A percentile compares a stretch with the other conserved stretches of the same genome.
Evolutionary conservation across 2,113 vertebrate species (phyloP).

Genomic region (Peucedramus taeniatus): DNA sequence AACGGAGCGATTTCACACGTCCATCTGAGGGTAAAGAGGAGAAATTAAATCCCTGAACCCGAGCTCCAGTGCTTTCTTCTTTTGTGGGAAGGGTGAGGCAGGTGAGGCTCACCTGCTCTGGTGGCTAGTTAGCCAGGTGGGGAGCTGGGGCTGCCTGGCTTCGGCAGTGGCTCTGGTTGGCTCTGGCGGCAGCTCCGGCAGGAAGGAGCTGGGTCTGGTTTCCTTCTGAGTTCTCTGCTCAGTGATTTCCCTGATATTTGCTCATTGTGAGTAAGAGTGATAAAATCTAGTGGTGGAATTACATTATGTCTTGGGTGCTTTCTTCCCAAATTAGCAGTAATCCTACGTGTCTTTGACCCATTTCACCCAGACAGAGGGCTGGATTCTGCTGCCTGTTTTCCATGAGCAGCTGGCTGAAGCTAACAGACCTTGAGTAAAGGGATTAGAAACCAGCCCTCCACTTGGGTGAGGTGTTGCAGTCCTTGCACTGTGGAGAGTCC

Average conservation of each 20-base stretch:
- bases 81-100: not conserved
- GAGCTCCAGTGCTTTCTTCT: not conserved
- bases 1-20: not conserved
- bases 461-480: not conserved
- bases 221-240: not conserved
- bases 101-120: not conserved
- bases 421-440: not conserved
- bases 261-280: not conserved
- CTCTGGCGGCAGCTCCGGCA: rapidly evolving
- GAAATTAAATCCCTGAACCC: not conserved
- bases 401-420: not conserved
- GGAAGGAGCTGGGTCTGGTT: not conserved
- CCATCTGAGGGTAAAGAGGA: not conserved
- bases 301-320: not conserved
- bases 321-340: not conserved
- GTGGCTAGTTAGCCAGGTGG: not conserved
- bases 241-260: not conserved
- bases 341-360: not conserved
- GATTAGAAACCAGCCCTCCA: not conserved
- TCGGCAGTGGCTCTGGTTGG: not conserved
- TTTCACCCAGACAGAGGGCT: not conserved
- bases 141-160: not conserved
- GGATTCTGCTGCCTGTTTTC: not conserved
- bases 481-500: not conserved
- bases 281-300: conserved; percentile 21